Base-by-base conservation (phyloP, 2,113 vertebrate genomes). In the Centropristis striata region DNA sequence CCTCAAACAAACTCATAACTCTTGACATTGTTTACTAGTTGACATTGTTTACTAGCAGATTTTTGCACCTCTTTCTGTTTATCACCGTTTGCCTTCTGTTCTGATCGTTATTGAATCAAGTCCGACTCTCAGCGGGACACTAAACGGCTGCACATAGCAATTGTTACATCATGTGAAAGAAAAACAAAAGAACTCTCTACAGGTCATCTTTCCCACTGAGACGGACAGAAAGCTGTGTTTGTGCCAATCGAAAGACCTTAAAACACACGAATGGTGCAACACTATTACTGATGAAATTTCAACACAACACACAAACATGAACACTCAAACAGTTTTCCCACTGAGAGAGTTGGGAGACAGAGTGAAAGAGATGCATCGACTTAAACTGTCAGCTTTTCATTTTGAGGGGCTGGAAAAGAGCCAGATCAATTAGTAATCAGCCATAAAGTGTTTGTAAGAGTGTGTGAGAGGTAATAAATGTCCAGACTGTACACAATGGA, bases 351-450 rank as follows among this genome's bases (percentile, higher is more conserved):
- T 13, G 10, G 58, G 21, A 7, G 25, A 25, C 16, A 44, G 36
- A 46, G 37, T 55, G 21, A 46, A 21, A 54, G 12, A 13, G 16
- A 41, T 23, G 7, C 53, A 57, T 49, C 85, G 86, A 85, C 60
- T 9, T 10, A 53, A 54, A 63, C 57, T 57, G 65, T 67, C 50
- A 75, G 61, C 28, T 42, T 78, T 81, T 78, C 53, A 71, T 61
- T 84, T 53, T 55, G 76, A 74, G 58, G 23, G 50, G 18, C 8
- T 81, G 78, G 76, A 66, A 15, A 18, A 55, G 41, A 32, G 61
- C 76, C 77, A 83, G 53, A 78, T 80, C 74, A 67, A 87, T 90
- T 74, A 78, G 72, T 36, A 87, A 76, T 86, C 51, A 83, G 47
- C 44, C 46, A 80, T 70, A 71, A 71, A 64, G 9, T 72, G 8